These are phyloP conservation scores for Tyto alba DNA, from an alignment of 2,113 vertebrate species.

Conservation along the genomic window DNA sequence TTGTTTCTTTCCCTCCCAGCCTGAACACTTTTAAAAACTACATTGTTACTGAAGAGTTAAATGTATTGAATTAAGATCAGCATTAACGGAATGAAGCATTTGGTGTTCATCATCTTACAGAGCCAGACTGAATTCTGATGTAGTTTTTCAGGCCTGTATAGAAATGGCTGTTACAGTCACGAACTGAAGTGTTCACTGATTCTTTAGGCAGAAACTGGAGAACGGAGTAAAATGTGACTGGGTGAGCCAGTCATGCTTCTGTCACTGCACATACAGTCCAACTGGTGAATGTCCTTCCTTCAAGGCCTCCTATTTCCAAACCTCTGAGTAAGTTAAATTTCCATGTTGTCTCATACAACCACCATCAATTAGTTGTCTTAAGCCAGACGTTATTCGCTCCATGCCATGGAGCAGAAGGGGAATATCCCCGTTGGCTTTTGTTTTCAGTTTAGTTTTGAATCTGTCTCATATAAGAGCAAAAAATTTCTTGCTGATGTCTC, in stretches of 20 bases:
- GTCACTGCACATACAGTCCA: not conserved
- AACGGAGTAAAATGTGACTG: accelerated
- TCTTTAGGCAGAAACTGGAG: not conserved
- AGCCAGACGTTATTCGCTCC: not conserved
- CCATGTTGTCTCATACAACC: not conserved
- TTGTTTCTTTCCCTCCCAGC: not conserved
- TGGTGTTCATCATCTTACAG: not conserved
- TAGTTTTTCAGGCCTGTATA: not conserved
- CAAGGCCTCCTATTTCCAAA: not conserved
- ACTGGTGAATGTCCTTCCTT: not conserved
- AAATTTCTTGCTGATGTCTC: not conserved
- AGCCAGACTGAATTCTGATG: not conserved
- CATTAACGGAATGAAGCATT: not conserved
- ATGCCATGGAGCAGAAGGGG: not conserved
- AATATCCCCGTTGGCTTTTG: not conserved
- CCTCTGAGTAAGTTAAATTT: not conserved
- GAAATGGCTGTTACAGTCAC: not conserved
- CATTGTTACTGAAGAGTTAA: not conserved
- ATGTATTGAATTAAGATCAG: not conserved
- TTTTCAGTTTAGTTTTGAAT: not conserved
- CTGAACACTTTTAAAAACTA: not conserved
- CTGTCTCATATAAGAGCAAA: not conserved
- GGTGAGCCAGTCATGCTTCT: not conserved
- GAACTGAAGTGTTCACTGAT: too few relatives aligned
- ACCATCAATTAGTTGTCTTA: not conserved